Evolutionary conservation across 2,797 vertebrate genomes (phyloP), one percentile per base, ranked within the genome.

Genomic region (Amniataba percoides): DNA sequence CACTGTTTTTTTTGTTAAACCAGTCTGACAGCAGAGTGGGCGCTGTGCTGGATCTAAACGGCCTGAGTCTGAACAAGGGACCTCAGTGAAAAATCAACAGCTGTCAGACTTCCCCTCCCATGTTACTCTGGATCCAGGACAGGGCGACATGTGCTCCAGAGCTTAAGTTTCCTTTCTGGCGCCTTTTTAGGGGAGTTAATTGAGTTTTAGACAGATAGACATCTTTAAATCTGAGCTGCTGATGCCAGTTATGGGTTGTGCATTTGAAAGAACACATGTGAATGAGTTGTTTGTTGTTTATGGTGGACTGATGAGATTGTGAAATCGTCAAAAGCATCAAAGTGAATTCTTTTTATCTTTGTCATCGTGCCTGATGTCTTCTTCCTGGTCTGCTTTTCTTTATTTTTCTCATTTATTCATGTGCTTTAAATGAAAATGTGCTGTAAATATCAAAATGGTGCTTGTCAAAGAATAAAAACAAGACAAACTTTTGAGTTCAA

Each of bases 31-130:
- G 82, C 56, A 59, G 71, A 77, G 82, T 78, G 86, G 77, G 86
- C 27, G 78, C 52, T 55, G 78, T 62, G 75, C 69, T 76, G 80
- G 61, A 43, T 60, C 53, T 27, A 69, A 49, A 70, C 82, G 62
- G 82, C 67, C 65, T 80, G 36, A 59, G 71, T 68, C 62, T 48
- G 56, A 88, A 92, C 89, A 93, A 94, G 78, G 77, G 84, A 74
- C 60, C 77, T 86, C 86, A 88, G 88, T 86, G 85, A 77, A 62
- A 76, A 78, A 65, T 25, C 86, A 87, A 74, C 93, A 94, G 93
- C 92, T 94, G 93, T 92, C 89, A 56, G 59, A 59, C 39, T 9
- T 31, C 73, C 71, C 68, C 64, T 61, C 39, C 69, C 48, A 46
- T 69, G 74, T 49, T 75, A 78, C 77, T 78, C 65, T 51, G 57